Conservation (phyloP, 2,797 vertebrate genomes). For the Pangasius sanitwongsei region DNA sequence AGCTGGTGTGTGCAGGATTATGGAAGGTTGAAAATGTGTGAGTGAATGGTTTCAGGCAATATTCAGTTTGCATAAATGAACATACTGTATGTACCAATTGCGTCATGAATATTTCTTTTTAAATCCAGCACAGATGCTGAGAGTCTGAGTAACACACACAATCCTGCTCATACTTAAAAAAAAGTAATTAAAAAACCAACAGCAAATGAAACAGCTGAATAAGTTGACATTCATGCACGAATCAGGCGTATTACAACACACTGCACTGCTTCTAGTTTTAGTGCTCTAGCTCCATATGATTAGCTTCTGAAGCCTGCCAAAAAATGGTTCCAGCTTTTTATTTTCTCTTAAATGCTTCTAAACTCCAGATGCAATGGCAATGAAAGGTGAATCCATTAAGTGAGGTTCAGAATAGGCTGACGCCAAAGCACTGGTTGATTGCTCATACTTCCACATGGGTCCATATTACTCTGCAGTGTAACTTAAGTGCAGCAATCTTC, state of each 20-base stretch:
- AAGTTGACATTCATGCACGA: slow-evolving; percentile 32
- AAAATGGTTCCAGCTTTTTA: slow-evolving; percentile 39
- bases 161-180: no score
- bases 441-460: slow-evolving; percentile 36
- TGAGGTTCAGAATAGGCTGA: slow-evolving; percentile 35
- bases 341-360: slow-evolving; percentile 24
- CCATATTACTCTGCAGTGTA: slow-evolving; percentile 52
- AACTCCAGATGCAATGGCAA: slow-evolving; percentile 39
- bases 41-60: not conserved
- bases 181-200: slow-evolving; percentile 32
- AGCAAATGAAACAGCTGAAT: slow-evolving; percentile 15
- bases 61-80: not conserved
- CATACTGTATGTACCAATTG: not conserved
- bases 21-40: not conserved
- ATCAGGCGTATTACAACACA: slow-evolving; percentile 27
- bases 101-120: not conserved
- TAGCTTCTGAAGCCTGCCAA: slow-evolving; percentile 36
- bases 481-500: slow-evolving; percentile 61
- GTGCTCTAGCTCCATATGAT: slow-evolving; percentile 37
- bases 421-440: slow-evolving; percentile 47
- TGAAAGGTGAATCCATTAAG: slow-evolving; percentile 49
- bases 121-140: not conserved
- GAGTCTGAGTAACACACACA: not conserved
- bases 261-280: slow-evolving; percentile 16
- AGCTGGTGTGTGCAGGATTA: not conserved